Percentiles rank a stretch among this genome's conserved stretches.
Evolutionary conservation across 1,140 invertebrate genomes (phyloP).

Genomic region (Ips typographus): DNA sequence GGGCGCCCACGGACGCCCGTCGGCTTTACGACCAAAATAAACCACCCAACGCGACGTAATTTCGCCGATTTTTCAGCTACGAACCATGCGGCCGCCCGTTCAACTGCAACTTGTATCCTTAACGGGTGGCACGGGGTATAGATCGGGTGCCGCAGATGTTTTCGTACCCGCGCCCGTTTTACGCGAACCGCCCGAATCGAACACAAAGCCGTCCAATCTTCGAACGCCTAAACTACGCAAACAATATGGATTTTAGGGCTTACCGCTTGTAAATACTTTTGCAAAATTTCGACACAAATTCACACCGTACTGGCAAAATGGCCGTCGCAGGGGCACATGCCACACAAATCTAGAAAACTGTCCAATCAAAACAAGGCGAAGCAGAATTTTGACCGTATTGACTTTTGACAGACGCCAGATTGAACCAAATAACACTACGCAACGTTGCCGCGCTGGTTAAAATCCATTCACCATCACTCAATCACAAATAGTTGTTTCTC

Average conservation of each 20-base stretch:
- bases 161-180: conserved; percentile 10
- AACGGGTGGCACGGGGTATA: conserved; percentile 43
- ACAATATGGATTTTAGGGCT: conserved; percentile 42
- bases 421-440: too few relatives aligned
- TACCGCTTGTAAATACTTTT: conserved; percentile 53
- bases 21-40: conserved; percentile 29
- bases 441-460: too few relatives aligned
- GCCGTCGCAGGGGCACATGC: conserved; percentile 68
- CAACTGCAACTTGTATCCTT: conserved; percentile 32
- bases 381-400: too few relatives aligned
- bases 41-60: conserved; percentile 24
- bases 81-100: conserved; percentile 55
- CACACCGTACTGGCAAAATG: conserved; percentile 69
- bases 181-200: conserved; percentile 14
- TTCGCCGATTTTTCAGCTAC: conserved; percentile 10
- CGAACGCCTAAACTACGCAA: conserved; percentile 28
- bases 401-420: too few relatives aligned
- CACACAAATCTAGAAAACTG: conserved; percentile 61
- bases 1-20: conserved; percentile 12
- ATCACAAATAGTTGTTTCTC: too few relatives aligned
- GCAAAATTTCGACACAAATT: conserved; percentile 60
- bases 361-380: conserved; percentile 43
- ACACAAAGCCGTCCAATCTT: conserved; percentile 27
- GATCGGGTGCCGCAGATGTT: conserved; percentile 46
- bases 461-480: too few relatives aligned